Base-by-base conservation (phyloP, 2,113 vertebrate species). In the Triplophysa rosa region DNA sequence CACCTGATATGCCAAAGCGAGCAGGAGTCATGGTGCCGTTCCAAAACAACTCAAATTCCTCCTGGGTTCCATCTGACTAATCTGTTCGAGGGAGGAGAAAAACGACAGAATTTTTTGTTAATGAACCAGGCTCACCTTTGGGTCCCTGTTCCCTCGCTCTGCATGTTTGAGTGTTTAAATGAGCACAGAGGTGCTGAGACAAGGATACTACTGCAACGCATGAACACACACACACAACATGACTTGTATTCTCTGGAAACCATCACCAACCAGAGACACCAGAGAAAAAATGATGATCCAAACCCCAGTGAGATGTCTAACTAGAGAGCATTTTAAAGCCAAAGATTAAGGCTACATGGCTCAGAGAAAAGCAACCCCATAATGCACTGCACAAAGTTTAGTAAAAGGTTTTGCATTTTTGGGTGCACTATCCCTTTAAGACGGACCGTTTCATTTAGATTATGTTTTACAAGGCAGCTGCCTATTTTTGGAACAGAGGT, bases 91-190 rank as follows among this genome's bases (percentile, higher is more conserved):
- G 5, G 14, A 24, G 29, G 49, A 67, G n/a, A 66, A 49, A 65
- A 47, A 45, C 21, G 13, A 24, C 1, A n/a, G 2, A 26, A 21
- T 8, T 67, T 47, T 49, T 40, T 59, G 13, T 23, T 4, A 23
- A 72, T 72, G 69, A 59, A 42, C 69, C 13, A 2, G 69, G n/a
- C 69, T 72, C 69, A 72, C 54, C 54, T 59, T 29, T 17, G 13
- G 54, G 54, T 33, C 54, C 12, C 54, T 58, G 69, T 72, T 72
- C 33, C 70, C 54, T 33, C 14, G n/a, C 54, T 42, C 33, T 72
- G n/a, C 66, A 70, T 21, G 13, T 71, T 45, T 23, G 67, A 71
- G 67, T 19, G 59, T 16, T 71, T 71, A 63, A 49, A 79, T 79
- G 52, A 79, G 77, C 59, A 52, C 24, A 64, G 59, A 79, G 23